Conservation (phyloP, 1,140 invertebrate genomes). For the Episyrphus balteatus region DNA sequence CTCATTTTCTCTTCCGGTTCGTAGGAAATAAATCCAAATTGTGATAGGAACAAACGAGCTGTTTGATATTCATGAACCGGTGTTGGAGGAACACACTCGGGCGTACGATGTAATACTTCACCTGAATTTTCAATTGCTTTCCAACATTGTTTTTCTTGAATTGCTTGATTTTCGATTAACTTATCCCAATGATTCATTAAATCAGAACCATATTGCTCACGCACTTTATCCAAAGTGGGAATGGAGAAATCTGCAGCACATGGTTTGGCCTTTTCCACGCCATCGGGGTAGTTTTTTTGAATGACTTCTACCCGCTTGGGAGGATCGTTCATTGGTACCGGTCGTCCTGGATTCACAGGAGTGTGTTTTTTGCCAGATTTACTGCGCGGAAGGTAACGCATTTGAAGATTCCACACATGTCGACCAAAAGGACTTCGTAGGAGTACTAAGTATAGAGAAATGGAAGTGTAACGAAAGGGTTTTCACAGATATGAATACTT, state of each 20-base stretch:
- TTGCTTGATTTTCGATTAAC: slow-evolving; percentile 39
- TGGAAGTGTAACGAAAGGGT: not conserved
- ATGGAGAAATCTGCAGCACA: slow-evolving; percentile 66
- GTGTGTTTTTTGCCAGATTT: slow-evolving; percentile 61
- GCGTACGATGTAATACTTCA: slow-evolving; percentile 34
- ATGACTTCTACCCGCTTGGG: slow-evolving; percentile 44
- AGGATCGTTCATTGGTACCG: slow-evolving; percentile 62
- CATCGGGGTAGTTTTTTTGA: slow-evolving; percentile 74
- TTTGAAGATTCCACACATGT: slow-evolving; percentile 87
- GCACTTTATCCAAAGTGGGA: slow-evolving; percentile 53
- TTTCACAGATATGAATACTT: slow-evolving; percentile 7
- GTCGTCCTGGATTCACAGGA: slow-evolving; percentile 61
- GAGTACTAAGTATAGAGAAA: slow-evolving; percentile 48
- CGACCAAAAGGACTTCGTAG: slow-evolving; percentile 85
- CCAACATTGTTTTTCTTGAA: slow-evolving; percentile 36
- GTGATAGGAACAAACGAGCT: slow-evolving; percentile 82
- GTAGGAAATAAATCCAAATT: slow-evolving; percentile 83
- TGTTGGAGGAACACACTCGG: slow-evolving; percentile 70
- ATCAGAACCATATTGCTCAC: slow-evolving; percentile 39
- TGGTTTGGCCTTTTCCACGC: slow-evolving; percentile 63
- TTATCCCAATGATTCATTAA: slow-evolving; percentile 46
- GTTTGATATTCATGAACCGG: slow-evolving; percentile 88
- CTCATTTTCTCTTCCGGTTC: slow-evolving; percentile 49
- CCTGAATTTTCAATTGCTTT: slow-evolving; percentile 32
- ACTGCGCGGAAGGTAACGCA: slow-evolving; percentile 68